Conservation (phyloP, 1,140 invertebrate genomes). For the Triops longicaudatus region DNA sequence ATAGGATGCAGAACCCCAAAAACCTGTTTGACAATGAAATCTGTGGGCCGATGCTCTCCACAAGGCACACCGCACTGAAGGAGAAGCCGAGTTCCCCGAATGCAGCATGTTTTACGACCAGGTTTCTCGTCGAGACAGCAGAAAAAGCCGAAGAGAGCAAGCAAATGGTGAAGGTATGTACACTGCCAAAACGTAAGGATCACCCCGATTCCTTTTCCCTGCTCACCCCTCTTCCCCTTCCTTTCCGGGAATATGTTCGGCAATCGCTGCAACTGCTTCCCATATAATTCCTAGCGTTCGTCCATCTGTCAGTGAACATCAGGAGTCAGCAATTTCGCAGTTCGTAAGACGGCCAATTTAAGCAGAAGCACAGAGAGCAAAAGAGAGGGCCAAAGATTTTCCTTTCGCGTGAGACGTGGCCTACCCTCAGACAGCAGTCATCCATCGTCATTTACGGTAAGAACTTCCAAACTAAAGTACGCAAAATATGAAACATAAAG, state of each 20-base stretch:
- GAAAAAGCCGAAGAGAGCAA: not conserved
- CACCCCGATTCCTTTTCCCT: not conserved
- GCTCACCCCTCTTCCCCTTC: not conserved
- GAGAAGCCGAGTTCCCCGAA: not conserved
- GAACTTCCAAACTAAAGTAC: too few species aligned
- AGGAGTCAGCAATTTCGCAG: not conserved
- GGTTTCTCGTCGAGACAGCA: not conserved
- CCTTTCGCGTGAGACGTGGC: too few species aligned
- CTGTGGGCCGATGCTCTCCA: too few species aligned
- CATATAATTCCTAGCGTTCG: constrained; percentile 3
- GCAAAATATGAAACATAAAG: too few species aligned
- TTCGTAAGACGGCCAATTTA: not conserved
- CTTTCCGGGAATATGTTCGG: not conserved
- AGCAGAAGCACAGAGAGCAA: too few species aligned
- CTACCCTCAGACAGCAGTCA: too few species aligned
- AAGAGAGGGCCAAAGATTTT: too few species aligned
- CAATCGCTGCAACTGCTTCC: constrained; percentile 8
- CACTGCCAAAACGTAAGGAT: too few species aligned
- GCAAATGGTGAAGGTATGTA: not conserved
- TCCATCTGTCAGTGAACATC: not conserved
- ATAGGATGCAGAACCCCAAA: too few species aligned
- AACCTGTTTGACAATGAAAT: too few species aligned
- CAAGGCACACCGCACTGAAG: too few species aligned
- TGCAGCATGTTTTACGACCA: not conserved
- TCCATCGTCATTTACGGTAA: too few species aligned